phyloP scores from a whole-genome alignment of 2,113 vertebrate genomes.

The Paralichthys olivaceus region DNA sequence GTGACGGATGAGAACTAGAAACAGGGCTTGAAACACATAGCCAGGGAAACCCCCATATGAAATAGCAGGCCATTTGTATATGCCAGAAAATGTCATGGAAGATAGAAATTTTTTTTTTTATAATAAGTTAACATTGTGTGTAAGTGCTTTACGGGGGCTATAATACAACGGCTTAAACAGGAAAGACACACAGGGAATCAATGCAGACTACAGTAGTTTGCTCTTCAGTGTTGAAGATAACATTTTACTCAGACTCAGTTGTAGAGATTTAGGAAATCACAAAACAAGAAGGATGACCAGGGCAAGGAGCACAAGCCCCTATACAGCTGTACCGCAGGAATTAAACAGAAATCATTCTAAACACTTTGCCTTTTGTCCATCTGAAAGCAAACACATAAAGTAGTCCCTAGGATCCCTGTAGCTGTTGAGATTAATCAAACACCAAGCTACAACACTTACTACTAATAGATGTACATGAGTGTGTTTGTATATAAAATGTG shows the following conservation, averaged over 20 bases:
- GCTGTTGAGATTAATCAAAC: not conserved
- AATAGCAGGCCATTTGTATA: too few relatives aligned
- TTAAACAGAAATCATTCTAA: not conserved
- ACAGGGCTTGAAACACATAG: too few relatives aligned
- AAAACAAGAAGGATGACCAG: not conserved
- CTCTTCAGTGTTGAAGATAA: not conserved
- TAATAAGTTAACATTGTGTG: too few relatives aligned
- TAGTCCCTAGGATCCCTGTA: not conserved
- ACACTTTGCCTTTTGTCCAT: not conserved
- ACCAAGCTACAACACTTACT: not conserved
- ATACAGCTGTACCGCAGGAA: too few relatives aligned
- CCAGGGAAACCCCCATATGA: too few relatives aligned
- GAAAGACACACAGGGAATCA: not conserved
- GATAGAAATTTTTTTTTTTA: too few relatives aligned
- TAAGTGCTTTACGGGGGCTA: not conserved
- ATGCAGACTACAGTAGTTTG: not conserved
- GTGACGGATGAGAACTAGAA: slow-evolving; percentile 3
- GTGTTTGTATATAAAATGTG: too few relatives aligned
- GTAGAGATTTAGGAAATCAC: not conserved
- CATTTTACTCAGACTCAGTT: not conserved
- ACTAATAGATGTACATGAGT: not conserved
- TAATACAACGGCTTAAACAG: not conserved
- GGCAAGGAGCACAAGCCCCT: not conserved
- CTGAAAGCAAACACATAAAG: not conserved
- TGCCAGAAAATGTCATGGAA: too few relatives aligned